Percentiles rank a stretch among this genome's conserved stretches.
phyloP scores from a whole-genome alignment of 2,113 vertebrate species.

The Cynoglossus semilaevis region DNA sequence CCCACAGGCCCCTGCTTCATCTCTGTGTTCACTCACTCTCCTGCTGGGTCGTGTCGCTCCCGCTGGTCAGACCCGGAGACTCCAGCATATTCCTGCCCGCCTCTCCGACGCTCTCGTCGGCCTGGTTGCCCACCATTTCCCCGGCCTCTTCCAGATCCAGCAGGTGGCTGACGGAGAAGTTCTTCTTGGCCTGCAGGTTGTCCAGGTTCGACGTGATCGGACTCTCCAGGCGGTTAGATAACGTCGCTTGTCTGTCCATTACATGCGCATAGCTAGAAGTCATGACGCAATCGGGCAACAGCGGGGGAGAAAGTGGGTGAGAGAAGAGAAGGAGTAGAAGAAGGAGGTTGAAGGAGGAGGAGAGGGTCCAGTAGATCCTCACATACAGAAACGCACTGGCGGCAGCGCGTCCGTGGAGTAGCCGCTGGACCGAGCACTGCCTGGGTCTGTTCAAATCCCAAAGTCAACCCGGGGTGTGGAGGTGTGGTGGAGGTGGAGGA shows the following conservation, averaged over 20 bases:
- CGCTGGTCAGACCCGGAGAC: slow-evolving; percentile 94
- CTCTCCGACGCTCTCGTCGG: slow-evolving; percentile 88
- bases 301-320: slow-evolving; percentile 28
- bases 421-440: slow-evolving; percentile 29
- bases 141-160: slow-evolving; percentile 96
- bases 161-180: slow-evolving; percentile 99
- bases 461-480: slow-evolving; percentile 11
- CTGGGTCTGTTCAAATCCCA: slow-evolving; percentile 43
- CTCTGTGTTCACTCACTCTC: slow-evolving; percentile 86
- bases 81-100: slow-evolving; percentile 90
- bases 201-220: slow-evolving; percentile 87
- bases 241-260: slow-evolving; percentile 88
- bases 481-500: background rate
- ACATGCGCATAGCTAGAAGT: slow-evolving; percentile 94
- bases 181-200: slow-evolving; percentile 95
- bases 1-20: no score
- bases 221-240: slow-evolving; percentile 89
- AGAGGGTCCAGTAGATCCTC: slow-evolving; percentile 55
- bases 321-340: background rate
- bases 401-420: slow-evolving; percentile 22
- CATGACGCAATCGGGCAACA: slow-evolving; percentile 79
- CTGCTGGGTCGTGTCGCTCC: slow-evolving; percentile 96
- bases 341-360: slow-evolving; percentile 17
- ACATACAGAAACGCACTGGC: slow-evolving; percentile 44
- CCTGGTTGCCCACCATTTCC: slow-evolving; percentile 89